These are phyloP conservation scores for Vireo altiloquus DNA, from an alignment of 2,113 vertebrate species.

Conservation along the genomic window DNA sequence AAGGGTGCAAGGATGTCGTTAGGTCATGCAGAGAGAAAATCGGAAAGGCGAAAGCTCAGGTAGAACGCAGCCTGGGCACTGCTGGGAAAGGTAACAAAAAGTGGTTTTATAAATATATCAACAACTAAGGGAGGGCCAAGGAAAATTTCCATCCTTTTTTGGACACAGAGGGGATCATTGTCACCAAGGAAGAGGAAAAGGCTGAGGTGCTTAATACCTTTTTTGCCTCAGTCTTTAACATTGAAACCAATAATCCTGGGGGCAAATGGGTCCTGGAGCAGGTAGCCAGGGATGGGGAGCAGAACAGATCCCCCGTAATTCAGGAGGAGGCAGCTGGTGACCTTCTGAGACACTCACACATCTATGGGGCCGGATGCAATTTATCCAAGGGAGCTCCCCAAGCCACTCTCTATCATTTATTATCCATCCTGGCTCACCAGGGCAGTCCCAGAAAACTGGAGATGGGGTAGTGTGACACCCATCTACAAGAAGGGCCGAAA, in stretches of 20 bases:
- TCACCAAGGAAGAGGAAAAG: neutral
- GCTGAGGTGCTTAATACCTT: neutral
- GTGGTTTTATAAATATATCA: neutral
- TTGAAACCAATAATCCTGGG: neutral
- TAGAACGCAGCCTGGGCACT: neutral
- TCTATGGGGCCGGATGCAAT: neutral
- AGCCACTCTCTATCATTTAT: neutral
- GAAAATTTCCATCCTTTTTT: neutral
- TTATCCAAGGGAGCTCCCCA: neutral
- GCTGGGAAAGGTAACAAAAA: neutral
- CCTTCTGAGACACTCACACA: neutral
- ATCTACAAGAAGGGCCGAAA: neutral
- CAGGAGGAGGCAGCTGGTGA: neutral
- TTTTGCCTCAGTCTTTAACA: neutral
- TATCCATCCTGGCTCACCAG: neutral
- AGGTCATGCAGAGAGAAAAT: neutral
- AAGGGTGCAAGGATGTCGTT: neutral
- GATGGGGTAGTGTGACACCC: neutral
- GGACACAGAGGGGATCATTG: neutral
- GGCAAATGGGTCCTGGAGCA: neutral
- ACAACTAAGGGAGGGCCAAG: neutral
- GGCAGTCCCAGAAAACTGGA: neutral
- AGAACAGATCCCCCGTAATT: neutral
- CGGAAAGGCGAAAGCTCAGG: neutral
- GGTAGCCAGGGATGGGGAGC: neutral